Evolutionary conservation across 2,113 vertebrate genomes (phyloP).

Genomic region (Synchiropus splendidus): DNA sequence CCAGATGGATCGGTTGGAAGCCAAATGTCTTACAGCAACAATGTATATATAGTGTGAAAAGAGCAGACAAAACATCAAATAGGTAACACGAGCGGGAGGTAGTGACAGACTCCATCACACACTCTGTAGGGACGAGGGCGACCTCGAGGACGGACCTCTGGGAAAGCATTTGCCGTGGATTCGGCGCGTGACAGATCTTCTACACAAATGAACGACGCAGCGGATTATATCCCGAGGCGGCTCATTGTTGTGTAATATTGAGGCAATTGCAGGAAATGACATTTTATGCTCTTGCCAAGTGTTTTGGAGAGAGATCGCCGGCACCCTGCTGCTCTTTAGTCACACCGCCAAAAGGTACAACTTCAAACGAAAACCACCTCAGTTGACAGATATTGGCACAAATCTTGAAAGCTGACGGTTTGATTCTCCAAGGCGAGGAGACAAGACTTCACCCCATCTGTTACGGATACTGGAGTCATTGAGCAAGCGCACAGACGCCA

Average conservation of each 20-base stretch:
- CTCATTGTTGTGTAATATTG: slow-evolving; percentile 43
- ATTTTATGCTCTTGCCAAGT: slow-evolving; percentile 18
- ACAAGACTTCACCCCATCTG: background rate
- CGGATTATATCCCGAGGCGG: slow-evolving; percentile 43
- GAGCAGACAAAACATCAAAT: no score
- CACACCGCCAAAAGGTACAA: slow-evolving; percentile 21
- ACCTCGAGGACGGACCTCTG: no score
- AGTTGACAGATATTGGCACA: slow-evolving; percentile 5
- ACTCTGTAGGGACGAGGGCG: no score
- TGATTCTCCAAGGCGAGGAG: background rate
- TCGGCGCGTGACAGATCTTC: no score
- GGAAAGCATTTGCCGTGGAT: no score
- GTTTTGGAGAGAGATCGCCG: slow-evolving; percentile 26
- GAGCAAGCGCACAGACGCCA: no score
- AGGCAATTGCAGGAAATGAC: slow-evolving; percentile 41
- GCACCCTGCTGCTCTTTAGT: slow-evolving; percentile 8
- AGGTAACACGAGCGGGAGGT: no score
- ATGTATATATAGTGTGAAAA: no score
- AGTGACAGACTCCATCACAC: no score
- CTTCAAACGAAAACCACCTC: slow-evolving; percentile 5
- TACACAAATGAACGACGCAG: slow-evolving; percentile 15
- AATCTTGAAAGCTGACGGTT: slow-evolving; percentile 7
- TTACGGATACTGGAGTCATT: no score
- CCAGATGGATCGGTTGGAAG: slow-evolving; percentile 50
- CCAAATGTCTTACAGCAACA: slow-evolving; percentile 17